Evolutionary conservation across 2,797 vertebrate species (phyloP).

Genomic region (Sorex maritimensis): DNA sequence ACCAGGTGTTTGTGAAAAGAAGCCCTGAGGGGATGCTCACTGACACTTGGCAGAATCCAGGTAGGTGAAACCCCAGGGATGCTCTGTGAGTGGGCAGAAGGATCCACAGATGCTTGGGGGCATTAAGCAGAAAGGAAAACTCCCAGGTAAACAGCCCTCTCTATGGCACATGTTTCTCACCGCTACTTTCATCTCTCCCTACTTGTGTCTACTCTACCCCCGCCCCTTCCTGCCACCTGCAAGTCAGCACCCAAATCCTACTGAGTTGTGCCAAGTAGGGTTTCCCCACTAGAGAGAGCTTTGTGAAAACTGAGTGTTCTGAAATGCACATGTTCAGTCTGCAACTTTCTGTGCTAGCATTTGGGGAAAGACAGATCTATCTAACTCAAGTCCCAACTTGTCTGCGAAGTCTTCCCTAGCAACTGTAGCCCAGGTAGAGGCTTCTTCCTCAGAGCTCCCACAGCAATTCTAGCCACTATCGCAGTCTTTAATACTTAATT

Average conservation of each 20-base stretch:
- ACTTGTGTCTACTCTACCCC: neutral
- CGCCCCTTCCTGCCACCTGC: neutral
- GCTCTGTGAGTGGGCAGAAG: neutral
- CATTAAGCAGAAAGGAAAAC: neutral
- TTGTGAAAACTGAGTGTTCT: slow-evolving; percentile 21
- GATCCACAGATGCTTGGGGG: neutral
- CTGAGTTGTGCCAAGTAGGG: neutral
- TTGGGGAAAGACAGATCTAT: neutral
- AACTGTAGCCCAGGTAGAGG: neutral
- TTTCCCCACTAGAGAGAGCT: neutral
- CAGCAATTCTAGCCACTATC: neutral
- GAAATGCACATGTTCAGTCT: neutral
- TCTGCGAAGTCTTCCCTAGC: neutral
- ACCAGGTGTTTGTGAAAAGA: neutral
- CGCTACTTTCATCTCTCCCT: neutral
- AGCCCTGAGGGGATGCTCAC: neutral
- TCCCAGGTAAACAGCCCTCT: neutral
- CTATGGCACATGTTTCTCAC: neutral
- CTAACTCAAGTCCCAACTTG: slow-evolving; percentile 19
- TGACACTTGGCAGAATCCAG: neutral
- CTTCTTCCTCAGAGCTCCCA: slow-evolving; percentile 26
- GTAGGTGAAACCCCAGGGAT: neutral
- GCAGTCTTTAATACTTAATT: slow-evolving; percentile 47
- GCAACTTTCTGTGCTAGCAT: slow-evolving; percentile 27
- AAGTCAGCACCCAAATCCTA: neutral